Percentiles rank a stretch among this genome's conserved stretches.
Evolutionary conservation across 1,140 invertebrate genomes (phyloP).

Genomic region (Drosophila paulistorum): DNA sequence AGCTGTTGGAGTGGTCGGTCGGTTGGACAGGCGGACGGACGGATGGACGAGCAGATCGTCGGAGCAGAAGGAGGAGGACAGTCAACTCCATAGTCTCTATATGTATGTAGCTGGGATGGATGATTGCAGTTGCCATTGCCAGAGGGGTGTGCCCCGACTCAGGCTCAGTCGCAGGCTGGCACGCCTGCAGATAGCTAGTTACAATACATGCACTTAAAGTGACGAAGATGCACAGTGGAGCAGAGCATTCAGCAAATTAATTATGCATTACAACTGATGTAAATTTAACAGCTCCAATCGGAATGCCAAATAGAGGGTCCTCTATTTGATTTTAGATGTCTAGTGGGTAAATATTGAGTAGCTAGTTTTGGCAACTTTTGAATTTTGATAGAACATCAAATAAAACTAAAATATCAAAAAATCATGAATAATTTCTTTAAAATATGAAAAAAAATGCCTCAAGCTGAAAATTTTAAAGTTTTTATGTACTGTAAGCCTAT

Average conservation of each 20-base stretch:
- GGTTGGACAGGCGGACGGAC: conserved; percentile 7
- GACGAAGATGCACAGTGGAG: conserved; percentile 45
- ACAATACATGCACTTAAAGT: conserved; percentile 63
- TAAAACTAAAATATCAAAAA: too few species aligned
- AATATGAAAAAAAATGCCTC: too few species aligned
- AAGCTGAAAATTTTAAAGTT: too few species aligned
- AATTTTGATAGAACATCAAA: too few species aligned
- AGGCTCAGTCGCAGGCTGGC: conserved; percentile 25
- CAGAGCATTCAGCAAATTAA: background rate
- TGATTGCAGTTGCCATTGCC: conserved; percentile 28
- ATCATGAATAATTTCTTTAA: too few species aligned
- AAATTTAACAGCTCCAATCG: background rate
- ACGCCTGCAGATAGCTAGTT: conserved; percentile 71
- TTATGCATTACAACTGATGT: background rate
- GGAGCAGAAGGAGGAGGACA: conserved; percentile 7
- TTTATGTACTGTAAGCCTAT: too few species aligned
- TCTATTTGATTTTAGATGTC: too few species aligned
- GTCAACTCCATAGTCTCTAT: background rate
- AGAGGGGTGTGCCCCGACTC: conserved; percentile 44
- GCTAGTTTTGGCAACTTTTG: too few species aligned
- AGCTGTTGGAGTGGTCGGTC: conserved; percentile 54
- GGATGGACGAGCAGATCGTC: background rate
- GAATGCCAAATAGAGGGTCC: background rate
- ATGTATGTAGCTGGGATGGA: conserved; percentile 20
- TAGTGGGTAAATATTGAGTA: too few species aligned